phyloP scores from a whole-genome alignment of 2,113 vertebrate species.

The Myotis brandtii region DNA sequence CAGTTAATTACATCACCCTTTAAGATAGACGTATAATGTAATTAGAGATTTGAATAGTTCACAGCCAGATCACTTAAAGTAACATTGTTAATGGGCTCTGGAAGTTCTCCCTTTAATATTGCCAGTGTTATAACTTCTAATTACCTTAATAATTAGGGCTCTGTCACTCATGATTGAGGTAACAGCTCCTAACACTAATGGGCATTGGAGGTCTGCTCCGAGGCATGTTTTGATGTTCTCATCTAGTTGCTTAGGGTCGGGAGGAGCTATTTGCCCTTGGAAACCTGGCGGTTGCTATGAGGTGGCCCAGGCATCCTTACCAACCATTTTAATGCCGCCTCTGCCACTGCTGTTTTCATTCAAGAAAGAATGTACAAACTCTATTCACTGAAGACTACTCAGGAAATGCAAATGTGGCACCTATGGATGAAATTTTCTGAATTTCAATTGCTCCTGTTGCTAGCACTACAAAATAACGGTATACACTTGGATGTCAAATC shows the following conservation, averaged over 20 bases:
- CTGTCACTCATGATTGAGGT: constrained; percentile 94
- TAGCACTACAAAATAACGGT: constrained; percentile 75
- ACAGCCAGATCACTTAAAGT: constrained; percentile 98
- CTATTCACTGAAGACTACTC: constrained; percentile 77
- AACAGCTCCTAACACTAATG: constrained; percentile 96
- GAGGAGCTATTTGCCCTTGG: constrained; percentile 88
- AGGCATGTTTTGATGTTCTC: constrained; percentile 89
- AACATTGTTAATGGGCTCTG: constrained; percentile 96
- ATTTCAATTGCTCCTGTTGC: constrained; percentile 76
- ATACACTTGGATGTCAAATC: constrained; percentile 79
- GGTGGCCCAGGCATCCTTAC: constrained; percentile 84
- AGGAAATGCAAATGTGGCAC: constrained; percentile 84
- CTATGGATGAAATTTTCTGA: constrained; percentile 81
- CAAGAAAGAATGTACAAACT: constrained; percentile 76
- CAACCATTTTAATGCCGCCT: constrained; percentile 80
- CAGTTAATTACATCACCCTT: constrained; percentile 96
- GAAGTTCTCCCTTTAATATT: constrained; percentile 91
- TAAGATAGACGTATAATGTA: constrained; percentile 95
- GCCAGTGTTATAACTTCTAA: constrained; percentile 96
- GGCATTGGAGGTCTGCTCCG: constrained; percentile 88
- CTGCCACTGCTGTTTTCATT: constrained; percentile 77
- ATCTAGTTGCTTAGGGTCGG: constrained; percentile 86
- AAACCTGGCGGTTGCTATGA: constrained; percentile 90
- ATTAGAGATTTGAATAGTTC: constrained; percentile 98
- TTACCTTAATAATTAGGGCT: constrained; percentile 97